A percentile compares a stretch with the other conserved stretches of the same genome.
These are phyloP conservation scores for Argynnis bischoffii DNA, from an alignment of 2,888 invertebrate genomes.

Conservation along the genomic window DNA sequence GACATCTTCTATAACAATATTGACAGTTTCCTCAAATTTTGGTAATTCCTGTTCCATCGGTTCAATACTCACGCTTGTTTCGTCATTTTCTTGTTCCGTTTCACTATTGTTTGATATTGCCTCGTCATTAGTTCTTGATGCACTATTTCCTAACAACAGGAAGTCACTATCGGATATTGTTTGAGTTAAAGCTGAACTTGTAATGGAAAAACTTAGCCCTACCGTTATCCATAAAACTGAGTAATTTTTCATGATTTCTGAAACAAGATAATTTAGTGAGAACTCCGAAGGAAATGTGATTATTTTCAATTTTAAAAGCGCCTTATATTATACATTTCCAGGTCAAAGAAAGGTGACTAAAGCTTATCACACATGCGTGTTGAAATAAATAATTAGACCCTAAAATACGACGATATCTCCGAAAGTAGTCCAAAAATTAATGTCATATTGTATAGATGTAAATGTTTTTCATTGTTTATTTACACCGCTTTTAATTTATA, in stretches of 20 bases:
- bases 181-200: slow-evolving; percentile 41
- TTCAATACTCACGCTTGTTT: slow-evolving; percentile 43
- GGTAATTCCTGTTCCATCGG: slow-evolving; percentile 38
- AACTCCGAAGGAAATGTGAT: slow-evolving; percentile 40
- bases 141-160: slow-evolving; percentile 46
- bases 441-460: background rate
- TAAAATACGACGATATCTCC: slow-evolving; percentile 5
- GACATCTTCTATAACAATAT: slow-evolving; percentile 56
- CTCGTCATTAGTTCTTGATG: slow-evolving; percentile 50
- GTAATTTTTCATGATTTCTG: slow-evolving; percentile 66
- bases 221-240: slow-evolving; percentile 52
- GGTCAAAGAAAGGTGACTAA: slow-evolving; percentile 68
- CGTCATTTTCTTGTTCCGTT: slow-evolving; percentile 49
- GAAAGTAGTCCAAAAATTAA: slow-evolving; percentile 15
- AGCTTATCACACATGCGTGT: slow-evolving; percentile 41
- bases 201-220: slow-evolving; percentile 51
- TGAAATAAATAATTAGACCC: slow-evolving; percentile 48
- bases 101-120: slow-evolving; percentile 49
- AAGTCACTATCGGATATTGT: slow-evolving; percentile 41
- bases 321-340: slow-evolving; percentile 61
- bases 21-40: slow-evolving; percentile 46
- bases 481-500: background rate
- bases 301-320: slow-evolving; percentile 30
- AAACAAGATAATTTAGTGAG: slow-evolving; percentile 45
- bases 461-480: background rate